Evolutionary conservation across 2,797 vertebrate genomes (phyloP), one percentile per base, ranked within the genome.

Genomic region (Xenentodon cancila): DNA sequence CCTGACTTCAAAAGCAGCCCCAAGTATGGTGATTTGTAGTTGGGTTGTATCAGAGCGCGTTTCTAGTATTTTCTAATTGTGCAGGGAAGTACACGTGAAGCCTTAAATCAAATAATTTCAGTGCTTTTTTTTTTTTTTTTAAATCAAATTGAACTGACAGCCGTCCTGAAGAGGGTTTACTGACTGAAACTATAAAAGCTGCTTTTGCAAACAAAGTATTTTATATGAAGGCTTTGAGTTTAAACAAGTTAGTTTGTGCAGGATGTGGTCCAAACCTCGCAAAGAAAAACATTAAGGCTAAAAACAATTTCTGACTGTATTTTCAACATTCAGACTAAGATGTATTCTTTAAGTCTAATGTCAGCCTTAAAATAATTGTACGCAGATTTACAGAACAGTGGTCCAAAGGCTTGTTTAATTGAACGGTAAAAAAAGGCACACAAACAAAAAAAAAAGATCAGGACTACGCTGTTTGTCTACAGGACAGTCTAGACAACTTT

Each of bases 121-220:
- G 20, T 46, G 27, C 44, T 32, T 77, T 69, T 59, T 66, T 54
- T 73, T 20, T 75, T 70, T 58, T 64, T 53, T 77, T 79, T 50
- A 58, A 17, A 53, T 73, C 16, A 37, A 37, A 37, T 13, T 53
- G 54, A 21, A 0, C 43, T 45, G 60, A 73, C 45, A 16, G 50
- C 34, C 45, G 15, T 47, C 55, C 32, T 19, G 42, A n/a, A 60
- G 57, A 59, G 8, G 16, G 50, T 0, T 37, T 46, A 44, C 30
- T 30, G 58, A 70, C 13, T 52, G 48, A 59, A 81, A 51, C 51
- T 44, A 18, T 55, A 19, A 73, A 47, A 64, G 65, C 50, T 55
- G 17, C 17, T 73, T 13, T 40, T 44, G 47, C 54, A 50, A 66
- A 49, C 15, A 22, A 12, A 30, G 20, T 32, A n/a, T n/a, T n/a